Base-by-base conservation (phyloP, 2,888 invertebrate genomes). In the Pseudanteris insignis region DNA sequence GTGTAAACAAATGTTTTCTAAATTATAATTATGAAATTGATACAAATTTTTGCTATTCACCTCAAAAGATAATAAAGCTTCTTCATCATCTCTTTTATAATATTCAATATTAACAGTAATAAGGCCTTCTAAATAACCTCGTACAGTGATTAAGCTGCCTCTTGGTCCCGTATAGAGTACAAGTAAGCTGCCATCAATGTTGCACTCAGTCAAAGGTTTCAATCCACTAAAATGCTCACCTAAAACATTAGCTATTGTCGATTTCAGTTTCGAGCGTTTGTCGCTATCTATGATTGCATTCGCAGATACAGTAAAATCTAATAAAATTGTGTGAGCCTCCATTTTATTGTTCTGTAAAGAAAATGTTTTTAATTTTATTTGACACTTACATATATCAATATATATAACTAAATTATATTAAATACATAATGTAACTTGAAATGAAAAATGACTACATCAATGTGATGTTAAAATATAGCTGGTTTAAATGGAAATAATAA, bases 81-180 rank as follows among this genome's bases (percentile, higher is more conserved):
- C 88, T 72, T 90, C 89, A 63, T 86, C 86, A 51, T 90, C 89
- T 58, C 85, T 87, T 76, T 89, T 87, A 77, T 86, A 92, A 82
- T 90, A 92, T 76, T 93, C 93, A 72, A 92, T 86, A 78, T 91
- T 92, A 67, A 92, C 83, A 25, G 92, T 91, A 51, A 92, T 84
- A 66, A 92, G 82, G 48, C 92, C 92, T 70, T 88, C 87, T 34
- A 85, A 84, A 72, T 89, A 92, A 66, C 90, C 84, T 74, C 92
- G 85, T 32, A 90, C 83, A 18, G 88, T 88, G 15, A 90, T 85
- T 4, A 90, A 84, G 36, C 86, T 85, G 18, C 87, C 88, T 73
- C 85, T 85, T 59, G 89, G 89, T 63, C 90, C 90, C 24, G 88
- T 86, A 62, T 89, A 85, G 10, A 92, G 80, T 70, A 88, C 86